These are phyloP conservation scores for Ciconia nigra DNA, from an alignment of 2,797 vertebrate species.

Conservation along the genomic window DNA sequence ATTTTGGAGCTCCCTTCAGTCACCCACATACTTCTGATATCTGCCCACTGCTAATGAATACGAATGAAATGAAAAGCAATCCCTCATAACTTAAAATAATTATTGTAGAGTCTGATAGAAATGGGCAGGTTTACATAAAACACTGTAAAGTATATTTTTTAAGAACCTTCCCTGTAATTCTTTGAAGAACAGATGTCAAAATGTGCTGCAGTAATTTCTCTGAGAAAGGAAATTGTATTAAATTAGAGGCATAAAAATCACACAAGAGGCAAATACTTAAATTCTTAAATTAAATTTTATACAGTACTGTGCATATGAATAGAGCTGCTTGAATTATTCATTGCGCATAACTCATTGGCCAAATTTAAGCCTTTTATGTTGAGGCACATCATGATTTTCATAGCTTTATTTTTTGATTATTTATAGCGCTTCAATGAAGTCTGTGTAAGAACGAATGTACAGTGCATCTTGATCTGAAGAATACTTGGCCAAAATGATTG, in stretches of 20 bases:
- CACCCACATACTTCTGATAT: neutral
- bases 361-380: neutral
- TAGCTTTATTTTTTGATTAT: neutral
- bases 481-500: neutral
- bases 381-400: neutral
- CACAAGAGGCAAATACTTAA: slow-evolving; percentile 15
- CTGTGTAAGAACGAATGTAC: neutral
- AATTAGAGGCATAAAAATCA: slow-evolving; percentile 15
- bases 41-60: slow-evolving; percentile 33
- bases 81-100: slow-evolving; percentile 18
- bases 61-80: slow-evolving; percentile 29
- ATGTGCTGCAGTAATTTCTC: slow-evolving; percentile 12
- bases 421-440: neutral
- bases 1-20: neutral
- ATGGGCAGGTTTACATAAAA: slow-evolving; percentile 21
- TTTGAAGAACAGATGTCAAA: slow-evolving; percentile 12
- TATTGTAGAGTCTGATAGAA: slow-evolving; percentile 4
- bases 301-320: neutral
- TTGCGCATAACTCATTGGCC: neutral
- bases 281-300: slow-evolving; percentile 46
- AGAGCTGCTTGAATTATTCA: slow-evolving; percentile 20
- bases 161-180: neutral
- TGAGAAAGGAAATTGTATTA: slow-evolving; percentile 20
- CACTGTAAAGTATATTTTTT: neutral
- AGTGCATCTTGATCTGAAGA: neutral